phyloP scores from a whole-genome alignment of 2,888 invertebrate genomes.

The Caenorhabditis afra region DNA sequence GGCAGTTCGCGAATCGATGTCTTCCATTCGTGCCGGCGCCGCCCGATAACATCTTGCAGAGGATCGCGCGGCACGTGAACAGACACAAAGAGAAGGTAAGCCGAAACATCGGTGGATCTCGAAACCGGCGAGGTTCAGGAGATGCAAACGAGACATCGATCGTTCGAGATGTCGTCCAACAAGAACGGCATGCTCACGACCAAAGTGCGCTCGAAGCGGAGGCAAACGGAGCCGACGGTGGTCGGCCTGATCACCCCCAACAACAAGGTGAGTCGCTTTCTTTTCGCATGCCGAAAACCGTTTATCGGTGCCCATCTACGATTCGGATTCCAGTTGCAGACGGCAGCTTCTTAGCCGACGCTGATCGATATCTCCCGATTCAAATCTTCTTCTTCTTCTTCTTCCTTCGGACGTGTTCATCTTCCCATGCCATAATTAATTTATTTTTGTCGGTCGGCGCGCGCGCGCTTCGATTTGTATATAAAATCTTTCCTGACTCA shows the following conservation, averaged over 20 bases:
- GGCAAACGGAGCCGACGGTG: slow-evolving; percentile 77
- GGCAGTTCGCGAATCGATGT: slow-evolving; percentile 70
- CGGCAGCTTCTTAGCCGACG: slow-evolving; percentile 31
- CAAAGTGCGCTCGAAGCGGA: slow-evolving; percentile 65
- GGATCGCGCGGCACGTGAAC: slow-evolving; percentile 64
- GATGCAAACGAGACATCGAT: slow-evolving; percentile 61
- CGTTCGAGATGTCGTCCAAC: slow-evolving; percentile 70
- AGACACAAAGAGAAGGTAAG: slow-evolving; percentile 56
- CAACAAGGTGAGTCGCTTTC: slow-evolving; percentile 29
- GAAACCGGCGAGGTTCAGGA: slow-evolving; percentile 1
- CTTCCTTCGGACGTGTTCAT: slow-evolving; percentile 44
- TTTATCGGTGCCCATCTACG: background rate
- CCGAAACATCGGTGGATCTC: background rate
- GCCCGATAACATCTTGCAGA: slow-evolving; percentile 72
- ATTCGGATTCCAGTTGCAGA: slow-evolving; percentile 43
- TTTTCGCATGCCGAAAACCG: background rate
- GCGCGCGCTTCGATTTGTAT: slow-evolving; percentile 17
- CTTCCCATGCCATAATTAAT: slow-evolving; percentile 52
- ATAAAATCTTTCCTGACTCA: slow-evolving; percentile 25
- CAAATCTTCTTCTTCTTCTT: slow-evolving; percentile 23
- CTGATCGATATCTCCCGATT: slow-evolving; percentile 32
- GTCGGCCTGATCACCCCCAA: slow-evolving; percentile 54
- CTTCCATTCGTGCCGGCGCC: slow-evolving; percentile 74
- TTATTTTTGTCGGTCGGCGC: slow-evolving; percentile 24
- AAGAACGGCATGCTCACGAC: slow-evolving; percentile 65